phyloP scores from a whole-genome alignment of 2,113 vertebrate species.

The Potamarius usumacintae region DNA sequence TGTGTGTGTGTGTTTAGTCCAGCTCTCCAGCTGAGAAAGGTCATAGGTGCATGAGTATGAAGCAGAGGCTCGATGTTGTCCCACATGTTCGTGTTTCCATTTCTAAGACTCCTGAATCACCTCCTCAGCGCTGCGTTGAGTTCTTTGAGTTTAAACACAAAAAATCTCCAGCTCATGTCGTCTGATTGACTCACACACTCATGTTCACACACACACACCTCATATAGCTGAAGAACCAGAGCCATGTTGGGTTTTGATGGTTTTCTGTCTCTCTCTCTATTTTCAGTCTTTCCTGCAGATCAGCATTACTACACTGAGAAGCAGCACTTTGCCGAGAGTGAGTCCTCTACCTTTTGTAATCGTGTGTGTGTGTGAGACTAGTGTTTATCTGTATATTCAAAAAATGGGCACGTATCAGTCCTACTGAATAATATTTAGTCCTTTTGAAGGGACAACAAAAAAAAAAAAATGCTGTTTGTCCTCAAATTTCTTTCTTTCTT shows the following conservation, averaged over 20 bases:
- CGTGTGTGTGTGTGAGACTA: not conserved
- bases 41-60: not conserved
- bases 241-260: not conserved
- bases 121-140: not conserved
- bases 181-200: not conserved
- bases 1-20: slow-evolving; percentile 61
- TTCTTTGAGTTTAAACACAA: not conserved
- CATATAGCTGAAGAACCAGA: not conserved
- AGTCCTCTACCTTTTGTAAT: slow-evolving; percentile 57
- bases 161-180: not conserved
- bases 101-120: not conserved
- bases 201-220: not conserved
- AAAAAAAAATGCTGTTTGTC: not conserved
- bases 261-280: slow-evolving; percentile 33
- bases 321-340: slow-evolving; percentile 82
- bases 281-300: slow-evolving; percentile 68
- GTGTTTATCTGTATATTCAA: not conserved
- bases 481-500: not conserved
- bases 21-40: slow-evolving; percentile 74
- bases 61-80: no score
- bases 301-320: slow-evolving; percentile 84
- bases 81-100: not conserved
- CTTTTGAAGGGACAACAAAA: not conserved
- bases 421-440: not conserved
- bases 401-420: not conserved